Conservation (phyloP, 2,113 vertebrate species). For the Indri indri region DNA sequence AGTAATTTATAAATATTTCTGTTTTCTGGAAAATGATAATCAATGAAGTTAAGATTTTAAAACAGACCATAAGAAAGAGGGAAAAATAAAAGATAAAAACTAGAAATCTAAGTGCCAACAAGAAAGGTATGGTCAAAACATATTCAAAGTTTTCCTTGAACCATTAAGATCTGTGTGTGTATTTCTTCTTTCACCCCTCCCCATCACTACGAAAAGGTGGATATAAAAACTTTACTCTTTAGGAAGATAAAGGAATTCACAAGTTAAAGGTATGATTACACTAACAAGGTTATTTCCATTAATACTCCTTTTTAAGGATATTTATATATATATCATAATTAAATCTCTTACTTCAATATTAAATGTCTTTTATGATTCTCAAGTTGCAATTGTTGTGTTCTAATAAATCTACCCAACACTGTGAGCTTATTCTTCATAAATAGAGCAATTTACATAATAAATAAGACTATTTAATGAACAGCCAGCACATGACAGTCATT, state of each 20-base stretch:
- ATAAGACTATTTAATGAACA: neutral
- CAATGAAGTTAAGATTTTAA: neutral
- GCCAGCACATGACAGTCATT: neutral
- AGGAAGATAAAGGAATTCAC: neutral
- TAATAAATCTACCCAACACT: neutral
- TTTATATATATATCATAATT: neutral
- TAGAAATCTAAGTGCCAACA: neutral
- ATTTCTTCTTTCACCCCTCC: neutral
- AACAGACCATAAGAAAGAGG: neutral
- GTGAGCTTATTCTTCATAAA: neutral
- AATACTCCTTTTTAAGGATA: neutral
- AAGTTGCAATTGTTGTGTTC: neutral
- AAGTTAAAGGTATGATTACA: neutral
- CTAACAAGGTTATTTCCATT: neutral
- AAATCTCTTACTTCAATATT: neutral
- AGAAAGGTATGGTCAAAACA: neutral
- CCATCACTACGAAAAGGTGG: neutral
- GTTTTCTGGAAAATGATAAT: slow-evolving; percentile 21
- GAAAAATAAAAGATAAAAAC: neutral
- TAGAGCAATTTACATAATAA: neutral
- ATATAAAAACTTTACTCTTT: neutral
- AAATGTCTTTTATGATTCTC: neutral
- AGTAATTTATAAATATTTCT: neutral
- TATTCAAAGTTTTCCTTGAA: neutral
- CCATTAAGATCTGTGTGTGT: neutral